Conservation (phyloP, 2,113 vertebrate species). For the Protomyctophum bolini region DNA sequence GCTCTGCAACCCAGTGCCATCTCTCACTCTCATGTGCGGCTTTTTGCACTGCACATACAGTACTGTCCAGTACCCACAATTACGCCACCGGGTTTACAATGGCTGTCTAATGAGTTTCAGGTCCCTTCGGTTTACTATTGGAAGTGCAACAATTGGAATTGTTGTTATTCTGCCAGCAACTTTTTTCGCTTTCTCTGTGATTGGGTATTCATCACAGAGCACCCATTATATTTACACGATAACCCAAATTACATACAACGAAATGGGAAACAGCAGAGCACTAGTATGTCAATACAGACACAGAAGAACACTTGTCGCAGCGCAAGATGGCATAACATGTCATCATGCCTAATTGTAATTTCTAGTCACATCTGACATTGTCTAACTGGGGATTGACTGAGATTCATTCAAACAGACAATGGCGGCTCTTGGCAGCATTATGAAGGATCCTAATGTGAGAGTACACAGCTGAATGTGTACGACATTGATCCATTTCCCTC, state of each 20-base stretch:
- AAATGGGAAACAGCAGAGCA: no score
- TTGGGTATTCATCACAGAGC: no score
- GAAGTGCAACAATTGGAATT: background rate
- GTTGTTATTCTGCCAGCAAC: no score
- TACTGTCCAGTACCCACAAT: background rate
- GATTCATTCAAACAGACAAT: constrained; percentile 44
- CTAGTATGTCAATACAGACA: background rate
- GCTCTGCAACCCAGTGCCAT: background rate
- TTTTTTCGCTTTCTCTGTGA: no score
- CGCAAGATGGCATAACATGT: no score
- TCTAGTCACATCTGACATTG: constrained; percentile 59
- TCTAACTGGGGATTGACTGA: constrained; percentile 56
- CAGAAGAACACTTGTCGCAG: background rate
- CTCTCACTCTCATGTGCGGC: background rate
- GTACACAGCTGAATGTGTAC: constrained; percentile 33
- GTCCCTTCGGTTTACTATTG: background rate
- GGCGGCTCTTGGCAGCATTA: constrained; percentile 50
- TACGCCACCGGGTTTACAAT: background rate
- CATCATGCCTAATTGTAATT: constrained; percentile 21
- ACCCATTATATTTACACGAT: no score
- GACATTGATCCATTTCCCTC: constrained; percentile 30
- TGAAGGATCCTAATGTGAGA: constrained; percentile 34
- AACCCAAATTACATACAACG: no score
- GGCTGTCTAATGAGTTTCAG: background rate
- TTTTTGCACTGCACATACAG: background rate